These are phyloP conservation scores for Monoplex corrugatus DNA, from an alignment of 2,888 invertebrate species.

Conservation along the genomic window DNA sequence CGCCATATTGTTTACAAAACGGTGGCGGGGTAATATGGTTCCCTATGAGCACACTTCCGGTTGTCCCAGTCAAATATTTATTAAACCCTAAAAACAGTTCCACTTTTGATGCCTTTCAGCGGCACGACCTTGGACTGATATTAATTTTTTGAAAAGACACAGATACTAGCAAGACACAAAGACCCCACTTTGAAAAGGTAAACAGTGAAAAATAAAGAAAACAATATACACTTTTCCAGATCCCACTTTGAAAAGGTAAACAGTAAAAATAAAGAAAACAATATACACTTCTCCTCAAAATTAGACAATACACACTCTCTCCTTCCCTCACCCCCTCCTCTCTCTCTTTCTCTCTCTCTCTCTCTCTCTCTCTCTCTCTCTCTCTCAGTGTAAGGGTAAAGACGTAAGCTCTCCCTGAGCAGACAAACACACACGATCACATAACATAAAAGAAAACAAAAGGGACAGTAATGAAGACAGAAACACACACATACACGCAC, in stretches of 20 bases:
- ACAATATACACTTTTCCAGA: too few relatives aligned
- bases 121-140: neutral
- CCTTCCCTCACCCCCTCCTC: too few relatives aligned
- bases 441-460: too few relatives aligned
- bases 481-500: neutral
- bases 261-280: neutral
- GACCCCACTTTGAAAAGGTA: too few relatives aligned
- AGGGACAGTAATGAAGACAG: neutral
- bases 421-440: too few relatives aligned
- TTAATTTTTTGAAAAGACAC: neutral
- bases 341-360: neutral
- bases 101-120: neutral
- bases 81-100: neutral
- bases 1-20: conserved; percentile 47
- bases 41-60: conserved; percentile 14
- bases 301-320: too few relatives aligned
- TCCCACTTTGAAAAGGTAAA: neutral
- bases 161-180: too few relatives aligned
- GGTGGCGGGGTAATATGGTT: conserved; percentile 38
- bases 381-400: too few relatives aligned
- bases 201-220: too few relatives aligned
- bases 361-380: neutral
- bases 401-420: too few relatives aligned
- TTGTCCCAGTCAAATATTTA: neutral
- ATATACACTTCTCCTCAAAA: too few relatives aligned